phyloP scores from a whole-genome alignment of 2,888 invertebrate species.

The Dyspetes luteomarginatus region DNA sequence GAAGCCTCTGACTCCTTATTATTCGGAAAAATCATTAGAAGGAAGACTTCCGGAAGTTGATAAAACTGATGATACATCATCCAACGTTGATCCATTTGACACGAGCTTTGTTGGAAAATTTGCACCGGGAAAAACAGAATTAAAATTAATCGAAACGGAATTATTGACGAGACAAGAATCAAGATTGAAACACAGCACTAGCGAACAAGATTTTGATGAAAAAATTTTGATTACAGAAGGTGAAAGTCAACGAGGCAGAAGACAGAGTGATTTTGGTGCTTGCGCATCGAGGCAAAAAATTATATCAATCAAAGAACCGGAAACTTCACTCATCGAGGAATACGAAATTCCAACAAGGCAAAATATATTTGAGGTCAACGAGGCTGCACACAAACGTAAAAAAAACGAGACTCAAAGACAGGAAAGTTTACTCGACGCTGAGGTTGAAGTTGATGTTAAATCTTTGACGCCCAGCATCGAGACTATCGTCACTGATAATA shows the following conservation, averaged over 20 bases:
- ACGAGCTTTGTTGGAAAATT: conserved; percentile 86
- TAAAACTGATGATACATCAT: conserved; percentile 83
- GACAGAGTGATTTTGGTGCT: conserved; percentile 84
- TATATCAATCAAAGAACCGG: conserved; percentile 63
- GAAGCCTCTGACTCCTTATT: conserved; percentile 93
- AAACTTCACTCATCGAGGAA: conserved; percentile 67
- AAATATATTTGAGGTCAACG: conserved; percentile 51
- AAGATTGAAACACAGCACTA: conserved; percentile 84
- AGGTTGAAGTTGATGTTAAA: conserved; percentile 87
- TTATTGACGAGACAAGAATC: conserved; percentile 76
- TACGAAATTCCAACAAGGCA: conserved; percentile 50
- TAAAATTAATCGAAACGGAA: conserved; percentile 86
- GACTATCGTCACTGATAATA: conserved; percentile 80
- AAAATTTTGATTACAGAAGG: conserved; percentile 79
- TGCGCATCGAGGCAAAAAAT: conserved; percentile 63
- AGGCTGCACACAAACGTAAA: conserved; percentile 45
- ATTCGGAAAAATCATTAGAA: conserved; percentile 86
- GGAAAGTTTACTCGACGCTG: conserved; percentile 84
- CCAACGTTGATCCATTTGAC: conserved; percentile 87
- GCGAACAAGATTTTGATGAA: conserved; percentile 87
- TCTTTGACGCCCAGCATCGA: conserved; percentile 88
- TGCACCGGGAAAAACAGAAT: conserved; percentile 85
- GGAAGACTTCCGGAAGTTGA: conserved; percentile 85
- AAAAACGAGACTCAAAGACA: conserved; percentile 69
- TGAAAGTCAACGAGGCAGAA: conserved; percentile 81